Evolutionary conservation across 2,888 invertebrate genomes (phyloP).

Genomic region (Campoplex capitator): DNA sequence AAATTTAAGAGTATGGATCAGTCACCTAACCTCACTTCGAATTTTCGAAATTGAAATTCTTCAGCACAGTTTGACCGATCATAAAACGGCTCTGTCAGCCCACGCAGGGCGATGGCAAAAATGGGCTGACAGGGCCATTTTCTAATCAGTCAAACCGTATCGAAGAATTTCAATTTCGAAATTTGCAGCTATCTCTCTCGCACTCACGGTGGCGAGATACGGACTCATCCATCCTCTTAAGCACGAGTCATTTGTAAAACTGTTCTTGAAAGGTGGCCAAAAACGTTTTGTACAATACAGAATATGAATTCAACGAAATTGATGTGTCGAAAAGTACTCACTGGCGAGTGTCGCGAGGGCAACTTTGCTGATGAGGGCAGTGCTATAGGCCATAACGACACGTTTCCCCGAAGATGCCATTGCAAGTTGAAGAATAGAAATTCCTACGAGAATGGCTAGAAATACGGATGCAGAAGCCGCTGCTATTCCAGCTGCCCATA

Average conservation of each 20-base stretch:
- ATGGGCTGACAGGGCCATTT: no score
- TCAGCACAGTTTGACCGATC: no score
- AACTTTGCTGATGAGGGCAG: conserved; percentile 92
- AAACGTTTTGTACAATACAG: background rate
- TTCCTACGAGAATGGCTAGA: conserved; percentile 91
- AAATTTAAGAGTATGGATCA: no score
- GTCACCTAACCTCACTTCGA: no score
- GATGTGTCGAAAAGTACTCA: conserved; percentile 85
- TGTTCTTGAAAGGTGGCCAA: background rate
- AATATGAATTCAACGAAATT: background rate
- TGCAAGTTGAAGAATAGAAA: conserved; percentile 93
- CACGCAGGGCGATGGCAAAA: no score
- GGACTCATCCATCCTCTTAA: no score
- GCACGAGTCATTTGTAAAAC: background rate
- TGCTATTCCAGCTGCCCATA: conserved; percentile 92
- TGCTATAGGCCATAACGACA: conserved; percentile 91
- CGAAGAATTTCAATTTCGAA: no score
- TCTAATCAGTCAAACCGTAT: no score
- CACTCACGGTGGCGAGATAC: no score
- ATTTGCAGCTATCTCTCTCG: no score
- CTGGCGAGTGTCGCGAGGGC: conserved; percentile 91
- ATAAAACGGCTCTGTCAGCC: no score
- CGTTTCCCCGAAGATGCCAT: conserved; percentile 95
- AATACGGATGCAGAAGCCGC: conserved; percentile 91
- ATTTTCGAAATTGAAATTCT: no score